A percentile compares a stretch with the other conserved stretches of the same genome.
phyloP scores from a whole-genome alignment of 2,797 vertebrate species.

The Periparus ater region DNA sequence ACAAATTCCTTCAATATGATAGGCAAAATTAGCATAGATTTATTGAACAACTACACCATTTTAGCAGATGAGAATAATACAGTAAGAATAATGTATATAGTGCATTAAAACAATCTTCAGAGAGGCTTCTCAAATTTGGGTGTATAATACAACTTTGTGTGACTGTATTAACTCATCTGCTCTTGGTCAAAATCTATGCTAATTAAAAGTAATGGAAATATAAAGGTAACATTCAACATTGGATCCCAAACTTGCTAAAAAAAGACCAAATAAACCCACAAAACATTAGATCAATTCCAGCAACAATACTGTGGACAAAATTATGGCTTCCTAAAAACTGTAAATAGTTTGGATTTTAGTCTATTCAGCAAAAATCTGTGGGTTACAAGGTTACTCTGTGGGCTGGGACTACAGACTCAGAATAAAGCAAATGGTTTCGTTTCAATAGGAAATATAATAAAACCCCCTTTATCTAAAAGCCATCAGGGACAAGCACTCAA shows the following conservation, averaged over 20 bases:
- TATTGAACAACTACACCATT: background rate
- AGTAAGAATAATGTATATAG: background rate
- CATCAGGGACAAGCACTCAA: conserved; percentile 86
- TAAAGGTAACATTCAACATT: background rate
- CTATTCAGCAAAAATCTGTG: conserved; percentile 17
- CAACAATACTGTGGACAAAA: conserved; percentile 11
- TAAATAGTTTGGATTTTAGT: conserved; percentile 41
- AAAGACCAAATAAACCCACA: background rate
- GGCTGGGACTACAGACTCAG: conserved; percentile 48
- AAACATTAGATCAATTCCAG: background rate
- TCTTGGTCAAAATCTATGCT: background rate
- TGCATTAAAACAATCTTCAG: background rate
- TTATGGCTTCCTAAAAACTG: conserved; percentile 16
- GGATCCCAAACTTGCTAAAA: background rate
- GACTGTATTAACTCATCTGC: background rate
- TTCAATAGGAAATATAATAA: conserved; percentile 81
- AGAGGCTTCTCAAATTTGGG: conserved; percentile 15
- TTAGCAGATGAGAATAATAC: background rate
- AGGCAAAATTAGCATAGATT: background rate
- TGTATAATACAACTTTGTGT: conserved; percentile 14
- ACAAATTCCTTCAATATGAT: background rate
- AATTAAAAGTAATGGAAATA: background rate
- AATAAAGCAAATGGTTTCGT: conserved; percentile 72
- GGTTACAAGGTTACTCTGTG: conserved; percentile 65
- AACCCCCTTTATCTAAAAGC: conserved; percentile 78